These are phyloP conservation scores for Sceloporus undulatus DNA, from an alignment of 2,113 vertebrate genomes.

Conservation along the genomic window DNA sequence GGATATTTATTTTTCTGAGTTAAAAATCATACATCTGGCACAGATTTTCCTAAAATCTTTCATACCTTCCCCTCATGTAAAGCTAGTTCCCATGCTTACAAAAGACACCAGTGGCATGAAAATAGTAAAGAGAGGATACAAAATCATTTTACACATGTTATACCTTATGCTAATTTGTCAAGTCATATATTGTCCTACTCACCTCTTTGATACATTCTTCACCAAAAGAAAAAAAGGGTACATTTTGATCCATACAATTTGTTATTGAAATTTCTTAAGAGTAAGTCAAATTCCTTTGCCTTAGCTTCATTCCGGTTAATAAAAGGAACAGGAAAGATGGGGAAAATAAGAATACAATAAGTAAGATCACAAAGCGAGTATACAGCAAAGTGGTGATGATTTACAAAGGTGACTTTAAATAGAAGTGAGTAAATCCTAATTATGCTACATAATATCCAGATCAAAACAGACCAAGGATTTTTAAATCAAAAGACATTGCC, in stretches of 20 bases:
- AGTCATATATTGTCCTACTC: constrained; percentile 61
- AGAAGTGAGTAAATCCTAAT: constrained; percentile 38
- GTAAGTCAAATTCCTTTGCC: constrained; percentile 68
- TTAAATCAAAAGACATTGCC: constrained; percentile 32
- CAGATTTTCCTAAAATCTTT: constrained; percentile 77
- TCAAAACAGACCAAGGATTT: constrained; percentile 44
- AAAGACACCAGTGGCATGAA: constrained; percentile 74
- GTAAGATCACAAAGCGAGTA: constrained; percentile 50
- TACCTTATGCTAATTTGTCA: constrained; percentile 83
- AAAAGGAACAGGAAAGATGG: constrained; percentile 51
- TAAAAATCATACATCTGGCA: constrained; percentile 39
- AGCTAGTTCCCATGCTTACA: constrained; percentile 71
- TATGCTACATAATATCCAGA: constrained; percentile 40
- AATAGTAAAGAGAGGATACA: constrained; percentile 67
- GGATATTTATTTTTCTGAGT: no score
- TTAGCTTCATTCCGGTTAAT: constrained; percentile 47
- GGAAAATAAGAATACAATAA: background rate
- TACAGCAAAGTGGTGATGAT: constrained; percentile 41
- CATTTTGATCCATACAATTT: constrained; percentile 67
- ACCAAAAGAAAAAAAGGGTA: constrained; percentile 59
- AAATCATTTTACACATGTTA: constrained; percentile 74
- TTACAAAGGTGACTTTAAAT: constrained; percentile 56
- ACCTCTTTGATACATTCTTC: constrained; percentile 41
- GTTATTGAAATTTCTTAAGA: constrained; percentile 59
- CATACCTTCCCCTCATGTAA: constrained; percentile 75